phyloP scores from a whole-genome alignment of 2,113 vertebrate genomes.

The Mellivora capensis region DNA sequence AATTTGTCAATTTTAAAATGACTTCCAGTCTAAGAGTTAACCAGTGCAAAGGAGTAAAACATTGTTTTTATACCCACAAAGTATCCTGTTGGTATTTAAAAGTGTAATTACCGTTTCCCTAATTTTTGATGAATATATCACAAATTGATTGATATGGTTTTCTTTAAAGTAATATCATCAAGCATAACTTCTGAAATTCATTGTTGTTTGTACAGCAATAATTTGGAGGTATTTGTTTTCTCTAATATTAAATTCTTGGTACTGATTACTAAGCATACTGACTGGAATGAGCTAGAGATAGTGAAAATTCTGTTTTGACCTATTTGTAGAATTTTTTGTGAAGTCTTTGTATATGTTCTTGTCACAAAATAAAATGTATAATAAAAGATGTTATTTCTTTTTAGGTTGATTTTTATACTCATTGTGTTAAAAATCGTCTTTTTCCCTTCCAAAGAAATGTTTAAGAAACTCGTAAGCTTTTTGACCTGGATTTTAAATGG shows the following conservation, averaged over 20 bases:
- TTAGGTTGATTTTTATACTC: neutral
- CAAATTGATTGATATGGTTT: neutral
- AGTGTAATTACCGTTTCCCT: neutral
- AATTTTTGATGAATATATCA: neutral
- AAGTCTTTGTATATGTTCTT: neutral
- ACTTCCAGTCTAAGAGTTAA: neutral
- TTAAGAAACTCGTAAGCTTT: neutral
- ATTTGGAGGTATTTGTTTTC: neutral
- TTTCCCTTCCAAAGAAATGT: neutral
- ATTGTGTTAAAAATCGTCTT: neutral
- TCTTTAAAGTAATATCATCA: neutral
- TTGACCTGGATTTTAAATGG: conserved; percentile 12
- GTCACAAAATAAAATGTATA: neutral
- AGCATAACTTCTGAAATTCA: neutral
- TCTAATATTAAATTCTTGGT: neutral
- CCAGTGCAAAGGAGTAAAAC: neutral
- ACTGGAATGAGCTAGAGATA: neutral
- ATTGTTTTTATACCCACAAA: neutral
- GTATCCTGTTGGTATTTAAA: neutral
- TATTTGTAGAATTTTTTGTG: neutral
- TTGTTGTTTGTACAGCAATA: neutral
- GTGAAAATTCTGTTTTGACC: neutral
- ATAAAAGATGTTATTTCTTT: neutral
- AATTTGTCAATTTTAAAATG: neutral
- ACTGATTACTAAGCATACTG: neutral